Conservation (phyloP, 2,113 vertebrate genomes). For the Andinoacara biseriatus region DNA sequence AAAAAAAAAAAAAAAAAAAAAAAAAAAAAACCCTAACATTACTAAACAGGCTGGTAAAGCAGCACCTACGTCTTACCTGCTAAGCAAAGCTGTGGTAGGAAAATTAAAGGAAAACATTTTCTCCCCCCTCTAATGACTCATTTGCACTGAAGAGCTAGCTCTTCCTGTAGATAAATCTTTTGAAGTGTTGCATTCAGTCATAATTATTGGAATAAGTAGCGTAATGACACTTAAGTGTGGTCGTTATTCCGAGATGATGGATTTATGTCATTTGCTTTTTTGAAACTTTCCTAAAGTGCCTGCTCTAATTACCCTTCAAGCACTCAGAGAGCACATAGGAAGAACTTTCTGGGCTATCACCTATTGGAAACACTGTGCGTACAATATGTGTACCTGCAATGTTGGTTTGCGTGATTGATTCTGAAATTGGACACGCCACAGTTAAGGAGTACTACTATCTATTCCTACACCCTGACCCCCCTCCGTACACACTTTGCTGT, state of each 20-base stretch:
- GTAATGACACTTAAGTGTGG: slow-evolving; percentile 47
- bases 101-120: not conserved
- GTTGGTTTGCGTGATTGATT: slow-evolving; percentile 37
- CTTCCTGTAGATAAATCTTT: not conserved
- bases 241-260: no score
- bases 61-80: not conserved
- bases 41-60: not conserved
- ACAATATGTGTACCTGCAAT: not conserved
- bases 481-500: slow-evolving; percentile 4
- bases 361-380: slow-evolving; percentile 12
- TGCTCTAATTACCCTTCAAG: not conserved
- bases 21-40: not conserved
- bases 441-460: slow-evolving; percentile 40
- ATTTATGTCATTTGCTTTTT: not conserved
- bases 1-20: not conserved
- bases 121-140: not conserved
- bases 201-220: slow-evolving; percentile 37
- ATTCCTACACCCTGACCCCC: not conserved
- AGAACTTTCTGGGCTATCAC: not conserved
- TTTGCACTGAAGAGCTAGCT: not conserved
- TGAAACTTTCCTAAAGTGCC: not conserved
- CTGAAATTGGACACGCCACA: slow-evolving; percentile 25
- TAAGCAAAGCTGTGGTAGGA: not conserved
- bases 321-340: slow-evolving; percentile 5
- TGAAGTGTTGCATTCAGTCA: not conserved